Conservation (phyloP, 2,888 invertebrate genomes). For the Bimastos eiseni region DNA sequence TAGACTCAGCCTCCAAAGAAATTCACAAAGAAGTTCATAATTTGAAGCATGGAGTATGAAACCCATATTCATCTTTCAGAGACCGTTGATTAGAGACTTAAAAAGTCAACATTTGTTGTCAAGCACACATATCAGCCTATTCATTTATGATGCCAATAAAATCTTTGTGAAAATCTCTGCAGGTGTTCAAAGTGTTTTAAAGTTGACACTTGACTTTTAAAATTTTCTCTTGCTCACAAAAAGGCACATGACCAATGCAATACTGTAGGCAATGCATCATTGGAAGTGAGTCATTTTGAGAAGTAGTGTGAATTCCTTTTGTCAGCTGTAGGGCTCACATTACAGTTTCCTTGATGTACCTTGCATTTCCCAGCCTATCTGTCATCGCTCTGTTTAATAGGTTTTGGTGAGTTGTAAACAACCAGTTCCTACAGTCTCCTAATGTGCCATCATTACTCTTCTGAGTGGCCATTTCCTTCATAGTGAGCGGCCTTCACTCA, state of each 20-base stretch:
- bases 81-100: background rate
- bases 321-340: background rate
- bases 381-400: background rate
- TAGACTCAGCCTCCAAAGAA: too few relatives aligned
- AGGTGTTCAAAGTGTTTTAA: background rate
- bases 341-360: background rate
- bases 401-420: slow-evolving; percentile 13
- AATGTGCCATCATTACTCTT: background rate
- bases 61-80: background rate
- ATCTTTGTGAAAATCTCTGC: background rate
- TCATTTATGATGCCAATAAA: background rate
- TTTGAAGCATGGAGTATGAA: too few relatives aligned
- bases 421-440: background rate
- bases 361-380: background rate
- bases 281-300: background rate
- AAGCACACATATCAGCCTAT: background rate
- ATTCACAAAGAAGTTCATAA: too few relatives aligned
- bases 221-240: background rate
- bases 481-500: background rate
- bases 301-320: background rate
- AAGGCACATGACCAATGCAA: background rate
- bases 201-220: background rate
- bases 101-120: background rate
- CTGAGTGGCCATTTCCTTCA: background rate
- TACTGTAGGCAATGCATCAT: background rate